Percentiles rank a stretch among this genome's conserved stretches.
Evolutionary conservation across 2,113 vertebrate species (phyloP).

Genomic region (Phycodurus eques): DNA sequence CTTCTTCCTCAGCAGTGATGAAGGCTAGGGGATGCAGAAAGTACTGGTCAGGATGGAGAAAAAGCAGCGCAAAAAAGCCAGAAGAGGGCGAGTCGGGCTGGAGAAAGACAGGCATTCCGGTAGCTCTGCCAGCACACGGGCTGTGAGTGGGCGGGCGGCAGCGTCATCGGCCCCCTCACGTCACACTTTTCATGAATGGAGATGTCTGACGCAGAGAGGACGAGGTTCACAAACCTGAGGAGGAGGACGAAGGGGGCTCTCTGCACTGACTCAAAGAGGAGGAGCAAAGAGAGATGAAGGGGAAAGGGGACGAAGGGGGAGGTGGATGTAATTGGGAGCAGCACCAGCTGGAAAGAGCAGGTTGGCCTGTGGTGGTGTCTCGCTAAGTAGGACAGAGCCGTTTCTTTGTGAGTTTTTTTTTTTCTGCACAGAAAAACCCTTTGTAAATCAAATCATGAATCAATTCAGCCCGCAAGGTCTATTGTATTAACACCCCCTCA

Average conservation of each 20-base stretch:
- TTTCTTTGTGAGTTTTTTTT: conserved; percentile 8
- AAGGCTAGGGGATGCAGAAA: background rate
- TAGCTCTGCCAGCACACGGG: conserved; percentile 55
- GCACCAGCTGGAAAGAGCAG: conserved; percentile 62
- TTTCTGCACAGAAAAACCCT: conserved; percentile 56
- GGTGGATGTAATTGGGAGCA: conserved; percentile 47
- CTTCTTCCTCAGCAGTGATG: conserved; percentile 40
- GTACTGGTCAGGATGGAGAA: conserved; percentile 10
- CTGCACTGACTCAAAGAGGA: conserved; percentile 25
- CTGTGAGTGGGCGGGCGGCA: conserved; percentile 62
- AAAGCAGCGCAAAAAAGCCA: conserved; percentile 8
- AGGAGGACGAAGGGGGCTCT: conserved; percentile 17
- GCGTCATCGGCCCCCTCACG: conserved; percentile 62
- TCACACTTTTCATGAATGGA: conserved; percentile 81
- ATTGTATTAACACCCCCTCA: conserved; percentile 7
- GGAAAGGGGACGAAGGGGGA: conserved; percentile 18
- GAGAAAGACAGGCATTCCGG: conserved; percentile 49
- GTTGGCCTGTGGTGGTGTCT: conserved; percentile 59
- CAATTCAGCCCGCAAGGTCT: conserved; percentile 19
- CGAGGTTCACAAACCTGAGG: conserved; percentile 42
- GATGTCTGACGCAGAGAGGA: conserved; percentile 70
- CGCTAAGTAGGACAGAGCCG: conserved; percentile 62
- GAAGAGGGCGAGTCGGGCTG: conserved; percentile 24
- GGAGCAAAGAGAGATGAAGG: conserved; percentile 36
- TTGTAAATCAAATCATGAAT: conserved; percentile 42